Conservation (phyloP, 2,113 vertebrate genomes). For the Leptobrachium ailaonicum region DNA sequence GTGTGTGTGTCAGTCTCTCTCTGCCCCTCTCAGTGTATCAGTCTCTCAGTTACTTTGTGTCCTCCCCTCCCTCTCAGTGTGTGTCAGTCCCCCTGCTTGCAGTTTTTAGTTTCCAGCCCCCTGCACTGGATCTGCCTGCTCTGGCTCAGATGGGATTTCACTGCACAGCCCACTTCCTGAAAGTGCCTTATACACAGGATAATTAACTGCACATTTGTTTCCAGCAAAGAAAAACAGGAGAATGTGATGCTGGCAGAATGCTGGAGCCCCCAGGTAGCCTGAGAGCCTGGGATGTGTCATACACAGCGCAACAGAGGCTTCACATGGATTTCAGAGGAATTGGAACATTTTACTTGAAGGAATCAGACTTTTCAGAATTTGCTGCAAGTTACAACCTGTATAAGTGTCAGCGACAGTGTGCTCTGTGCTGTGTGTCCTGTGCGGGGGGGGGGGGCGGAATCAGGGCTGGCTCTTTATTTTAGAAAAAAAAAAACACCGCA, state of each 20-base stretch:
- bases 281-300: too few relatives aligned
- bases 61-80: conserved; percentile 11
- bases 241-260: conserved; percentile 56
- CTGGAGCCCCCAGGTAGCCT: conserved; percentile 56
- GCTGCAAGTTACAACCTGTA: conserved; percentile 23
- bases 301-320: too few relatives aligned
- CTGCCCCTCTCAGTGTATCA: not conserved
- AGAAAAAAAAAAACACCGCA: too few relatives aligned
- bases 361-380: not conserved
- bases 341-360: too few relatives aligned
- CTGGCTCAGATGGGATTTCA: conserved; percentile 65
- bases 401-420: not conserved
- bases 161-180: conserved; percentile 83
- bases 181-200: conserved; percentile 71
- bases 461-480: too few relatives aligned
- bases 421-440: not conserved
- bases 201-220: conserved; percentile 73
- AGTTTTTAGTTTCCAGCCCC: conserved; percentile 53
- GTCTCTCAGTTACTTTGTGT: conserved; percentile 23
- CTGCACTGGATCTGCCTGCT: conserved; percentile 61
- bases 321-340: too few relatives aligned
- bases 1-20: conserved; percentile 29
- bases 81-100: conserved; percentile 53
- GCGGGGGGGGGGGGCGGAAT: conserved; percentile 7
- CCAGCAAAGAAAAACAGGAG: conserved; percentile 60